Evolutionary conservation across 2,113 vertebrate species (phyloP), one percentile per base, ranked within the genome.

Genomic region (Colius striatus): DNA sequence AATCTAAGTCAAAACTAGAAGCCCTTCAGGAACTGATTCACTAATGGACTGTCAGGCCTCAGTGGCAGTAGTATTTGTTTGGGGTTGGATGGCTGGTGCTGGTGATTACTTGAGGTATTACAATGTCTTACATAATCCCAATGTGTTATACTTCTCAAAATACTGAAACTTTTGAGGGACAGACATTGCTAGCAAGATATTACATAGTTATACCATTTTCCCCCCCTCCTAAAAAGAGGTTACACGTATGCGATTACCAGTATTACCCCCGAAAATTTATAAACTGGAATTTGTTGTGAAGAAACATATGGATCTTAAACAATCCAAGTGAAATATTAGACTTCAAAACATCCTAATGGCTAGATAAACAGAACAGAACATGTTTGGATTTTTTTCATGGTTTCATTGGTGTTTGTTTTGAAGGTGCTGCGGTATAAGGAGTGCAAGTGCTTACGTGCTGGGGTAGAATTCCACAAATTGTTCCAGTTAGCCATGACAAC

Each of bases 311-410:
- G 25, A 41, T 13, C 9, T 85, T 30, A 66, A 87, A 47, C 5
- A 90, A 67, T 3, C 22, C 11, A 8, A 92, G 5, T 32, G 60
- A 88, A 77, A 58, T 18, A 74, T 8, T 18, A 55, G 60, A 66
- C 9, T 25, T 47, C 54, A 77, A 60, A 92, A 30, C 17, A 80
- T 50, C 9, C n/a, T 38, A 50, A 45, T 3, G 54, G 41, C 11
- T 45, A 78, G 9, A 45, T 27, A 38, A 85, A 60, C 9, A 91
- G 13, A 87, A 74, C 3, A 60, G 20, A 84, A 55, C 7, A 63
- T 4, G 16, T 22, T 45, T 60, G 3, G 6, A 2, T 0, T 1
- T 29, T 84, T 88, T 36, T 36, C 25, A n/a, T 54, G 57, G 13
- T 16, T 51, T 61, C 36, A 4, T 38, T 84, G 12, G 23, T 17